Conservation (phyloP, 2,888 invertebrate species). For the Drosophila putrida region DNA sequence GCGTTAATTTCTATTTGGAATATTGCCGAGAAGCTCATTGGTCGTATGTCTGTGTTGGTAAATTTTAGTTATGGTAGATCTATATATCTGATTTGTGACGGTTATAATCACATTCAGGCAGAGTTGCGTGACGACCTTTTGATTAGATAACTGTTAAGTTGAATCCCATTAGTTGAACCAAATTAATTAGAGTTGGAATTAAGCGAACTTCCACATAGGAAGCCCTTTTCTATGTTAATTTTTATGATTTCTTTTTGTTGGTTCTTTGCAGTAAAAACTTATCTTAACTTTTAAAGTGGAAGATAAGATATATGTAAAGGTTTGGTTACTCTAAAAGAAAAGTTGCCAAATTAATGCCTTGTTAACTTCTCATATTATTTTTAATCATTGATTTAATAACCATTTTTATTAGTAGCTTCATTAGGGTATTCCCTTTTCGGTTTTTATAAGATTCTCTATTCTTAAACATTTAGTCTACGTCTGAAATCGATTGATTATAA, state of each 20-base stretch:
- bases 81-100: conserved; percentile 17
- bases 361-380: not conserved
- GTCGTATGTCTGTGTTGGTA: not conserved
- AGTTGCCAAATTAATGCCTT: not conserved
- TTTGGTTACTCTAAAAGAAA: not conserved
- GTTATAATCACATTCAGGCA: not conserved
- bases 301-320: not conserved
- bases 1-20: conserved; percentile 28
- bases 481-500: conserved; percentile 25
- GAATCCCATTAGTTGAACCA: conserved; percentile 4
- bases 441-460: not conserved
- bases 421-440: conserved; percentile 19
- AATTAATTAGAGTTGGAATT: conserved; percentile 1
- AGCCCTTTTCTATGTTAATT: conserved; percentile 4
- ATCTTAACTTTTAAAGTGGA: not conserved
- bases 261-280: not conserved
- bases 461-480: conserved; percentile 10
- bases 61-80: not conserved
- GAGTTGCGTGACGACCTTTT: conserved; percentile 25
- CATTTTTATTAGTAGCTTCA: not conserved
- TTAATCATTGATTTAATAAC: not conserved
- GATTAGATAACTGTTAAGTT: conserved; percentile 26
- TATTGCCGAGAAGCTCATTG: conserved; percentile 12
- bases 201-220: conserved; percentile 6
- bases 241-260: conserved; percentile 1